phyloP scores from a whole-genome alignment of 2,797 vertebrate species.

The Chanos chanos region DNA sequence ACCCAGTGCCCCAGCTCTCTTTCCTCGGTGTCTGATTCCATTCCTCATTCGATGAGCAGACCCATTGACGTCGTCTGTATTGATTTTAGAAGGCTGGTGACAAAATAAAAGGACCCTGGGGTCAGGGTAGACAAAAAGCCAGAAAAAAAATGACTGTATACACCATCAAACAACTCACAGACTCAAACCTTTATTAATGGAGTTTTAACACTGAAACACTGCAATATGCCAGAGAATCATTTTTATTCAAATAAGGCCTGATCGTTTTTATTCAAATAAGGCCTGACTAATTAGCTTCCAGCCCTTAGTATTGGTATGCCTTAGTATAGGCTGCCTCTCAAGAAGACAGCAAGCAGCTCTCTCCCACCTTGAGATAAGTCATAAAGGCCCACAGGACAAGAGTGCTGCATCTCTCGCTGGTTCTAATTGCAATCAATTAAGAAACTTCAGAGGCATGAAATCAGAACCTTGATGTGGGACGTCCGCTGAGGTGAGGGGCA shows the following conservation, averaged over 20 bases:
- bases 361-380: not conserved
- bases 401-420: slow-evolving; percentile 29
- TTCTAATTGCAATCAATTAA: slow-evolving; percentile 78
- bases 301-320: too few species aligned
- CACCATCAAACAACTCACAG: not conserved
- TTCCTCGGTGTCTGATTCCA: slow-evolving; percentile 33
- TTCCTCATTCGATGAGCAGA: slow-evolving; percentile 30
- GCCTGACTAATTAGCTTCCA: too few species aligned
- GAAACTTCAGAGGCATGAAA: slow-evolving; percentile 74
- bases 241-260: too few species aligned
- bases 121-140: not conserved
- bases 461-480: slow-evolving; percentile 60
- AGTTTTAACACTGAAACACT: not conserved
- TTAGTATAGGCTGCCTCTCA: too few species aligned
- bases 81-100: slow-evolving; percentile 32
- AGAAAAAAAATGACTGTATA: not conserved
- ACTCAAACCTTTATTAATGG: not conserved
- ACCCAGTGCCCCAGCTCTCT: not conserved
- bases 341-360: not conserved
- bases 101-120: slow-evolving; percentile 28
- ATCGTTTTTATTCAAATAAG: too few species aligned
- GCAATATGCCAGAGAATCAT: not conserved
- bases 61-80: slow-evolving; percentile 33
- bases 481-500: slow-evolving; percentile 3
- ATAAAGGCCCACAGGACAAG: not conserved